These are phyloP conservation scores for Bellardia bayeri DNA, from an alignment of 2,888 invertebrate genomes.

Conservation along the genomic window DNA sequence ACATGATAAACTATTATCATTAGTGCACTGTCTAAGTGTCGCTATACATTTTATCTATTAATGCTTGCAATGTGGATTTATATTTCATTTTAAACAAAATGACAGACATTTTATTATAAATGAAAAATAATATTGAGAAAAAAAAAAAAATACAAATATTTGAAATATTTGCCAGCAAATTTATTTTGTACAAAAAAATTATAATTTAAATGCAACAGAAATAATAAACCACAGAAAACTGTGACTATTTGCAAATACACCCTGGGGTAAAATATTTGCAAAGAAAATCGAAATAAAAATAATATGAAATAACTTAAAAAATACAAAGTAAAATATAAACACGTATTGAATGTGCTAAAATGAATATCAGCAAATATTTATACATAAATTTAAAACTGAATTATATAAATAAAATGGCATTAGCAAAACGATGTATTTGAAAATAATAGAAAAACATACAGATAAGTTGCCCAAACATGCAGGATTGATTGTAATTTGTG, in stretches of 20 bases:
- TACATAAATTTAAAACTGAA: background rate
- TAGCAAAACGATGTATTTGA: background rate
- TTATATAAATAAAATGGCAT: background rate
- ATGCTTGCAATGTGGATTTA: background rate
- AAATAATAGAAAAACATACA: background rate
- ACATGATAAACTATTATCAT: background rate
- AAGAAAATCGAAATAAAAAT: background rate
- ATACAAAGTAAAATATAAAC: background rate
- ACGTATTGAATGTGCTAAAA: background rate
- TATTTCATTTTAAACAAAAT: constrained; percentile 1
- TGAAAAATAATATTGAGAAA: too few relatives aligned
- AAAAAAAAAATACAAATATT: background rate
- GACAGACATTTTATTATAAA: constrained; percentile 13
- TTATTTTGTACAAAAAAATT: too few relatives aligned
- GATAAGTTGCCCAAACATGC: too few relatives aligned
- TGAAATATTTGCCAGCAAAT: background rate
- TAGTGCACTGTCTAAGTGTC: background rate
- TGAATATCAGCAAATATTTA: background rate
- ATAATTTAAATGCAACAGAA: too few relatives aligned
- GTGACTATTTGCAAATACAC: constrained; percentile 33
- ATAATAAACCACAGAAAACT: constrained; percentile 11
- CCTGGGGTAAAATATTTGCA: constrained; percentile 29
- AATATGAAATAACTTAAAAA: background rate
- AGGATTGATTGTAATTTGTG: too few relatives aligned
- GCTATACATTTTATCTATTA: background rate